phyloP scores from a whole-genome alignment of 2,888 invertebrate species.

The Charanyca ferruginea region DNA sequence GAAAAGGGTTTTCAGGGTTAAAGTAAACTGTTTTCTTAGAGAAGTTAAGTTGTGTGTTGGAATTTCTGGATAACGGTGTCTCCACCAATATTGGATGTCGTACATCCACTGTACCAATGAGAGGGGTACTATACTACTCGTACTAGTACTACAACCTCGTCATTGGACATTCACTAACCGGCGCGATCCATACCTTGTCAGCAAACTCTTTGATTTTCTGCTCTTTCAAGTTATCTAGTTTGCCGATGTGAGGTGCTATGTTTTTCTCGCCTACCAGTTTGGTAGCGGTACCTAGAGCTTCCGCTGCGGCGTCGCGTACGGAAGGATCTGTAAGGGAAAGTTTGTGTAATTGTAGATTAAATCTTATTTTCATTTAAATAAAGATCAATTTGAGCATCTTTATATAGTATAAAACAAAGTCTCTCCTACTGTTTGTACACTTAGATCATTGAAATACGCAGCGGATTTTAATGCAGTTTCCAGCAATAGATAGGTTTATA shows the following conservation, averaged over 20 bases:
- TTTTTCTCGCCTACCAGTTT: slow-evolving; percentile 98
- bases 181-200: slow-evolving; percentile 92
- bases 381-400: not conserved
- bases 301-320: slow-evolving; percentile 97
- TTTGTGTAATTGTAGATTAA: not conserved
- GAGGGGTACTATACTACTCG: slow-evolving; percentile 39
- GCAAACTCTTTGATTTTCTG: slow-evolving; percentile 98
- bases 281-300: slow-evolving; percentile 98
- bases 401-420: too few species aligned
- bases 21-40: too few species aligned
- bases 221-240: slow-evolving; percentile 97
- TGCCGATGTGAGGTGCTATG: slow-evolving; percentile 96
- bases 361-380: not conserved
- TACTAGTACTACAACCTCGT: slow-evolving; percentile 40
- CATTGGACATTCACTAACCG: slow-evolving; percentile 51
- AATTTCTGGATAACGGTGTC: too few species aligned
- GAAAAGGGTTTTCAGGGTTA: too few species aligned
- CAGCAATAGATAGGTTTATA: too few species aligned
- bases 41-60: too few species aligned
- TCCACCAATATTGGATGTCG: too few species aligned
- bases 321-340: slow-evolving; percentile 92
- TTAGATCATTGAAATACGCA: too few species aligned
- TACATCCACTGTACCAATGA: slow-evolving; percentile 30
- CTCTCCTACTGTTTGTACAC: too few species aligned
- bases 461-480: too few species aligned